A percentile compares a stretch with the other conserved stretches of the same genome.
phyloP scores from a whole-genome alignment of 2,888 invertebrate species.

The Anoplius nigerrimus region DNA sequence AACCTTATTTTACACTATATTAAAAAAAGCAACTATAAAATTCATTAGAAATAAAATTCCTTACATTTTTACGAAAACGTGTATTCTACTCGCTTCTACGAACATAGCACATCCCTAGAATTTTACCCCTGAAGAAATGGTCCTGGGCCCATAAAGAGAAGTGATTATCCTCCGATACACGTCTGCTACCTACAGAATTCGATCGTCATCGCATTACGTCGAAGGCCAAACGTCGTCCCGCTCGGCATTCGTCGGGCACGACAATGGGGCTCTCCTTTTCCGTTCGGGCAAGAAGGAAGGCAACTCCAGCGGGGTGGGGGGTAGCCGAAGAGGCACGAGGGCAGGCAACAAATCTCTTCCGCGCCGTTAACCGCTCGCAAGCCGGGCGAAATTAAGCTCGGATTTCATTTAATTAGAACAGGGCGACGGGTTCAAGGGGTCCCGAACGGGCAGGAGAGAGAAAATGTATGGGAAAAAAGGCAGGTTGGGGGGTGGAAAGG shows the following conservation, averaged over 20 bases:
- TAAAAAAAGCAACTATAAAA: too few relatives aligned
- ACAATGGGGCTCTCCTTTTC: constrained; percentile 5
- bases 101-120: too few relatives aligned
- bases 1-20: too few relatives aligned
- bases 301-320: background rate
- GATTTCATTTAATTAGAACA: constrained; percentile 69
- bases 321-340: background rate
- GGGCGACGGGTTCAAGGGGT: constrained; percentile 26
- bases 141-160: background rate
- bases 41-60: too few relatives aligned
- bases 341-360: constrained; percentile 42
- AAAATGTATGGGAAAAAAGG: background rate
- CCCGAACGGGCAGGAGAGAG: constrained; percentile 25
- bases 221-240: constrained; percentile 2
- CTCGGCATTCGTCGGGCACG: background rate
- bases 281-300: background rate
- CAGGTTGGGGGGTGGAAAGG: background rate
- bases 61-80: too few relatives aligned
- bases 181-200: constrained; percentile 1
- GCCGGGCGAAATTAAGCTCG: constrained; percentile 58
- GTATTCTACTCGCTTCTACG: too few relatives aligned
- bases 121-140: background rate
- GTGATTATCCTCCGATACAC: background rate
- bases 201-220: constrained; percentile 1
- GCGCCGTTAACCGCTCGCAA: constrained; percentile 25